Evolutionary conservation across 2,113 vertebrate genomes (phyloP).

Genomic region (Coptodon rendalli): DNA sequence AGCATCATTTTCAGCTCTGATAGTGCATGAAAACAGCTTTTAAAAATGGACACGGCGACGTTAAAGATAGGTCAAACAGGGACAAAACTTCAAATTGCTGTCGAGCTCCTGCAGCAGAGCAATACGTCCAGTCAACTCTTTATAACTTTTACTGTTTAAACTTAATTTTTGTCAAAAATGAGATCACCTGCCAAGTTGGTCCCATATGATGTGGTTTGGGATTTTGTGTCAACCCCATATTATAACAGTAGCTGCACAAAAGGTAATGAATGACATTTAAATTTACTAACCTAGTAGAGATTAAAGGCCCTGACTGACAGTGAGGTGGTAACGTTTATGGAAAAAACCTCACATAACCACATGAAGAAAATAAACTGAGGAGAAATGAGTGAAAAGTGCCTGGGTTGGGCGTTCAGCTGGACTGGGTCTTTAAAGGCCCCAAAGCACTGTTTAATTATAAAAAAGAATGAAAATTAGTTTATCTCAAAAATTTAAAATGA

Average conservation of each 20-base stretch:
- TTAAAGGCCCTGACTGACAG: neutral
- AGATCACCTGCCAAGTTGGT: neutral
- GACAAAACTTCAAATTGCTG: neutral
- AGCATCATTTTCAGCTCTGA: slow-evolving; percentile 4
- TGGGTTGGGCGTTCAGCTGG: neutral
- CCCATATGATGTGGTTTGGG: neutral
- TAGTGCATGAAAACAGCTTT: slow-evolving; percentile 3
- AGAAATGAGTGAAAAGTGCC: neutral
- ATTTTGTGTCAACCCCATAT: neutral
- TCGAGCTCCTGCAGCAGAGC: neutral
- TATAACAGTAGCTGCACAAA: neutral
- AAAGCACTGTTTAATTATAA: neutral
- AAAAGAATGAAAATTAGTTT: neutral
- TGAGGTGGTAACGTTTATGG: neutral
- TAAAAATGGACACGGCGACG: slow-evolving; percentile 20
- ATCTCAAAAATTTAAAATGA: neutral
- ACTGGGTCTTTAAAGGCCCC: neutral
- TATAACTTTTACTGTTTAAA: neutral
- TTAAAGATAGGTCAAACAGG: slow-evolving; percentile 7
- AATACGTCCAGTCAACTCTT: neutral
- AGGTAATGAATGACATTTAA: neutral
- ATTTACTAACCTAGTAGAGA: neutral
- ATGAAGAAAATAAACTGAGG: neutral
- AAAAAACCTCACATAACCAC: neutral
- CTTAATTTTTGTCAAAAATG: neutral